Percentiles rank a stretch among this genome's conserved stretches.
phyloP scores from a whole-genome alignment of 2,113 vertebrate species.

The Cranoglanis bouderius region DNA sequence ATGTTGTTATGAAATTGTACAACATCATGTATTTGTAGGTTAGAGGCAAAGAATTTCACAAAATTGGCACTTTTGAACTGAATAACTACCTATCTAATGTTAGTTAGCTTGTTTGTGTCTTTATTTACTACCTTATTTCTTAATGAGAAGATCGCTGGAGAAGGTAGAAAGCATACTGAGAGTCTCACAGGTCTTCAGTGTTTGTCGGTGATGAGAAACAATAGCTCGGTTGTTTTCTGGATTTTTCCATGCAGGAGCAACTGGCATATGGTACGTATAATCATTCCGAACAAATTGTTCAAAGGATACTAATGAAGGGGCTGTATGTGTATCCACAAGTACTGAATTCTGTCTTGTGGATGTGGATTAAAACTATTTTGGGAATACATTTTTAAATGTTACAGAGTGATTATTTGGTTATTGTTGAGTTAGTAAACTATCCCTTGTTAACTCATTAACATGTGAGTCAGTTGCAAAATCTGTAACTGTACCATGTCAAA shows the following conservation, averaged over 20 bases:
- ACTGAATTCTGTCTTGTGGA: not conserved
- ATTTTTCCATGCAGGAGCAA: conserved; percentile 20
- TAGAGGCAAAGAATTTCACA: not conserved
- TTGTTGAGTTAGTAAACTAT: not conserved
- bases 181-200: not conserved
- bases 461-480: not conserved
- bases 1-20: not conserved
- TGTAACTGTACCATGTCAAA: not conserved
- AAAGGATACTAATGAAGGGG: not conserved
- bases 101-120: not conserved
- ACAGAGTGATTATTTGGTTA: not conserved
- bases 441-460: not conserved
- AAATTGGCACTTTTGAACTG: not conserved
- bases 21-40: not conserved
- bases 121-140: not conserved
- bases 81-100: not conserved
- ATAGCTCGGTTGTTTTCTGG: conserved; percentile 1
- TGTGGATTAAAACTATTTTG: not conserved
- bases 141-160: not conserved
- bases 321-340: not conserved
- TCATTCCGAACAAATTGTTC: not conserved
- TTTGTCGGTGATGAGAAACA: not conserved
- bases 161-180: not conserved
- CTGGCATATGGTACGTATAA: conserved; percentile 1
- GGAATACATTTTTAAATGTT: too few species aligned